Percentiles rank a stretch among this genome's conserved stretches.
phyloP scores from a whole-genome alignment of 2,113 vertebrate genomes.

The Charina bottae region DNA sequence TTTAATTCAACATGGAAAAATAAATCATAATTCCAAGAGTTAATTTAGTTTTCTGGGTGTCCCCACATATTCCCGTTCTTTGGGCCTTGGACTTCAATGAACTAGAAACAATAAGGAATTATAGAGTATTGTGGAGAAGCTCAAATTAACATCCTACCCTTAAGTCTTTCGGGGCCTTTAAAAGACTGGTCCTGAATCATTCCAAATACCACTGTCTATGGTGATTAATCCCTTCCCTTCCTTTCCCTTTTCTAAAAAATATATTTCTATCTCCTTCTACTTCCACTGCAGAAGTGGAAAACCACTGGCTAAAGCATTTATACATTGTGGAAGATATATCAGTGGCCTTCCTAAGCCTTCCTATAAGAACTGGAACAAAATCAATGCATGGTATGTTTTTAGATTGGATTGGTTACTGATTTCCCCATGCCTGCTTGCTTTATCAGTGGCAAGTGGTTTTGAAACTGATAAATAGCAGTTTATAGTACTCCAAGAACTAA shows the following conservation, averaged over 20 bases:
- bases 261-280: no score
- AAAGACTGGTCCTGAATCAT: neutral
- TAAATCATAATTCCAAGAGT: no score
- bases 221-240: no score
- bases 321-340: constrained; percentile 22
- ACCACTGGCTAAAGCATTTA: constrained; percentile 26
- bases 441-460: constrained; percentile 46
- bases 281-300: constrained; percentile 16
- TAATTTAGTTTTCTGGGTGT: no score
- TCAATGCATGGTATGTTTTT: constrained; percentile 9
- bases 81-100: no score
- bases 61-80: no score
- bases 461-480: constrained; percentile 43
- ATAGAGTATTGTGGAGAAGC: no score
- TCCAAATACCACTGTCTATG: neutral
- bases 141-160: no score
- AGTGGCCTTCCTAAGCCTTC: constrained; percentile 46
- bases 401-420: constrained; percentile 11
- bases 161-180: no score
- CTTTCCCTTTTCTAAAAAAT: no score
- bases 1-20: no score
- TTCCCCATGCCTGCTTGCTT: constrained; percentile 55
- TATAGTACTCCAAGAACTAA: neutral
- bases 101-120: no score
- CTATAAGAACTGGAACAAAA: constrained; percentile 36